These are phyloP conservation scores for Heterotilapia buettikoferi DNA, from an alignment of 2,113 vertebrate genomes.

Conservation along the genomic window DNA sequence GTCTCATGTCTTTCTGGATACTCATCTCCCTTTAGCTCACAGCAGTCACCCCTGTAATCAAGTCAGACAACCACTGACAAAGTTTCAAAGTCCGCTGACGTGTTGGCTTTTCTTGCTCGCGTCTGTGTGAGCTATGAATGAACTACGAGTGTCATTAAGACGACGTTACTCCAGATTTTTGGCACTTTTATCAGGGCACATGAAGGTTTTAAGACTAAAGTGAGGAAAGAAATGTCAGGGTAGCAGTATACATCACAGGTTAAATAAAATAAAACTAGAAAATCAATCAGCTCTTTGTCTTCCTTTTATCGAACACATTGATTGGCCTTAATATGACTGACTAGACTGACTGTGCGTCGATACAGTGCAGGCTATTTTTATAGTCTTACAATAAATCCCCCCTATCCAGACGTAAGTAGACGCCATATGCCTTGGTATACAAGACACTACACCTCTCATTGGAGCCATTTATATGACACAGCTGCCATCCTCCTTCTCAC, in stretches of 20 bases:
- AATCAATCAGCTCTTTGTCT: not conserved
- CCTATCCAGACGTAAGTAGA: not conserved
- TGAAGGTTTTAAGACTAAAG: not conserved
- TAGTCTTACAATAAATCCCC: not conserved
- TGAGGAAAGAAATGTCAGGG: not conserved
- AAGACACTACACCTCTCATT: not conserved
- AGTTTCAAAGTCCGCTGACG: not conserved
- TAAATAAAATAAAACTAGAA: not conserved
- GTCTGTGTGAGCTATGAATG: not conserved
- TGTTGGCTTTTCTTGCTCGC: not conserved
- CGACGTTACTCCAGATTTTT: not conserved
- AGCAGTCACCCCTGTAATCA: not conserved
- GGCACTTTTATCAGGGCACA: not conserved
- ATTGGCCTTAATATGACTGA: not conserved
- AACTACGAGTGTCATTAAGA: not conserved
- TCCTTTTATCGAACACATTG: not conserved
- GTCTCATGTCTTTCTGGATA: not conserved
- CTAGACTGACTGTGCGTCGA: not conserved
- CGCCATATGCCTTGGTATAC: not conserved
- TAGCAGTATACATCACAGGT: not conserved
- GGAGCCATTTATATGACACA: not conserved
- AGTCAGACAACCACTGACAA: not conserved
- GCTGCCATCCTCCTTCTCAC: not conserved
- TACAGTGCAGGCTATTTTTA: not conserved
- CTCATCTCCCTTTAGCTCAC: not conserved